These are phyloP conservation scores for Rhingia campestris DNA, from an alignment of 2,888 invertebrate species.

Conservation along the genomic window DNA sequence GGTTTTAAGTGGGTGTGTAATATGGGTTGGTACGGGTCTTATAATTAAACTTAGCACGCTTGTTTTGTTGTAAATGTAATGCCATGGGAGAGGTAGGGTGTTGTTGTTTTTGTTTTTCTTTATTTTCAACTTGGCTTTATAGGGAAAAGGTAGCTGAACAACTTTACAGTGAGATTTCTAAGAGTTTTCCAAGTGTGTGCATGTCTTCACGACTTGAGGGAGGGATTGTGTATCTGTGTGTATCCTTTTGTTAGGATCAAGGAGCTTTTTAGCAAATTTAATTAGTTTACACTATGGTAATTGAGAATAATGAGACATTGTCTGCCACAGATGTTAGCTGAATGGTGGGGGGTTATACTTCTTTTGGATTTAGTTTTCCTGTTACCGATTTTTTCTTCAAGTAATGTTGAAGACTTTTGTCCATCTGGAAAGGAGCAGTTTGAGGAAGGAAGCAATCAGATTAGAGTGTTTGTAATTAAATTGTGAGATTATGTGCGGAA, in stretches of 20 bases:
- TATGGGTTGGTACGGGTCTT: conserved; percentile 40
- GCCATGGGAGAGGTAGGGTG: background rate
- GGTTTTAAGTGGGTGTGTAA: conserved; percentile 40
- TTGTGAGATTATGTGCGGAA: conserved; percentile 7
- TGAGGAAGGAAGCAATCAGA: conserved; percentile 21
- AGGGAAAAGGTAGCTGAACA: conserved; percentile 35
- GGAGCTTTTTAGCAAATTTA: conserved; percentile 56
- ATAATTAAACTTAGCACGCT: conserved; percentile 68
- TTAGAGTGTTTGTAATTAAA: conserved; percentile 36
- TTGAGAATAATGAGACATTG: conserved; percentile 67
- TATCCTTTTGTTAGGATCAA: conserved; percentile 27
- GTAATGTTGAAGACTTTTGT: conserved; percentile 69
- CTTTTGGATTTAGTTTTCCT: conserved; percentile 41
- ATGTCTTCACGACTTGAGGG: background rate
- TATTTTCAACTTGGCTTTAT: background rate
- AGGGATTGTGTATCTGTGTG: background rate
- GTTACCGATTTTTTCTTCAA: conserved; percentile 73
- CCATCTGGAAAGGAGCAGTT: conserved; percentile 51
- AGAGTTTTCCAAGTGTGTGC: conserved; percentile 17
- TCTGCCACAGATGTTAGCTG: conserved; percentile 2
- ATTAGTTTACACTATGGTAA: conserved; percentile 65
- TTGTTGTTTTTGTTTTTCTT: too few relatives aligned
- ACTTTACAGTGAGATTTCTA: conserved; percentile 39
- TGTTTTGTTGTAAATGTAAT: conserved; percentile 14
- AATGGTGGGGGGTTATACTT: conserved; percentile 22